These are phyloP conservation scores for Tipula confusa DNA, from an alignment of 2,888 invertebrate species.

Conservation along the genomic window DNA sequence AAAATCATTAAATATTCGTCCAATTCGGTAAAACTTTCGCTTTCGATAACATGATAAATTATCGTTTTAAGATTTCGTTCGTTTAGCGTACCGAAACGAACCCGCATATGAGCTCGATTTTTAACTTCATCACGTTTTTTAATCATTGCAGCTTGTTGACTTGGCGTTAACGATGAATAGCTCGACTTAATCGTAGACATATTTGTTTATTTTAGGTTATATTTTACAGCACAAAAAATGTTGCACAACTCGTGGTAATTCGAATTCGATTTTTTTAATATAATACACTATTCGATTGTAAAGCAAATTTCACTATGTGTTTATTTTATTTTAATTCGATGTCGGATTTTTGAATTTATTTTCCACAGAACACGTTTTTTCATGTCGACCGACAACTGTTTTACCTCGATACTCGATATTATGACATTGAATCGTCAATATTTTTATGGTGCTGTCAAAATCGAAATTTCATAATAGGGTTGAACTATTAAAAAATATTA, in stretches of 20 bases:
- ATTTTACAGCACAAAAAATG: not conserved
- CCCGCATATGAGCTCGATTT: conserved; percentile 36
- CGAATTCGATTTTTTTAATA: not conserved
- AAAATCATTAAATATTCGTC: conserved; percentile 43
- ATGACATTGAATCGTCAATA: not conserved
- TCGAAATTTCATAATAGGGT: not conserved
- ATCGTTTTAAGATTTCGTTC: conserved; percentile 41
- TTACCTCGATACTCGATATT: not conserved
- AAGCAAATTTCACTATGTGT: not conserved
- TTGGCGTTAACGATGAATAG: not conserved
- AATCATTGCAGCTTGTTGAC: not conserved
- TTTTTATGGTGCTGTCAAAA: not conserved
- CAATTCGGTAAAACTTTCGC: conserved; percentile 40
- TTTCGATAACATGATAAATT: conserved; percentile 40
- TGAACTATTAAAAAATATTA: not conserved
- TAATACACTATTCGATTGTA: not conserved
- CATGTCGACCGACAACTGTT: not conserved
- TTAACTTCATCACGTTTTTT: not conserved
- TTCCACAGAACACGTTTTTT: not conserved
- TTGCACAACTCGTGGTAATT: not conserved
- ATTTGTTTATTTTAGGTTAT: not conserved
- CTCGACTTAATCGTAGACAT: not conserved
- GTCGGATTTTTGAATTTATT: not conserved
- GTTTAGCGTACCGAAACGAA: conserved; percentile 44
- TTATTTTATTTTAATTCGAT: not conserved